phyloP scores from a whole-genome alignment of 2,113 vertebrate genomes.

The Pontoporia blainvillei region DNA sequence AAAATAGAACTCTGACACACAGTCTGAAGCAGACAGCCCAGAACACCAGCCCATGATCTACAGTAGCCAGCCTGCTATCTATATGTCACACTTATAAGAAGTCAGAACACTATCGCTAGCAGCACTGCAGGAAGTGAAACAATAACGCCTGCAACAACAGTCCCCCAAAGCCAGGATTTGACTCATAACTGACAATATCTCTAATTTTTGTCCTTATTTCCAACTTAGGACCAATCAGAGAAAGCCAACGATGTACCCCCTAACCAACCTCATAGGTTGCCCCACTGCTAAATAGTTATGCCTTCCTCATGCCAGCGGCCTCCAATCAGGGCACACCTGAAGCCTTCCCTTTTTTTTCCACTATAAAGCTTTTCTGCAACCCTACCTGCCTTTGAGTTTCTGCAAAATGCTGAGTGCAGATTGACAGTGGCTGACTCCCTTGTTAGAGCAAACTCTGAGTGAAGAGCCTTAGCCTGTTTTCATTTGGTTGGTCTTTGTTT shows the following conservation, averaged over 20 bases:
- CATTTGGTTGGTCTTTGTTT: background rate
- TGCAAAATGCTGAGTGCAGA: background rate
- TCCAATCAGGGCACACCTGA: too few species aligned
- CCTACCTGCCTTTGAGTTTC: background rate
- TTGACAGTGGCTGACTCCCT: background rate
- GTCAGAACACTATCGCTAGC: background rate
- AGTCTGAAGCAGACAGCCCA: background rate
- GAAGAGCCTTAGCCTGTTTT: background rate
- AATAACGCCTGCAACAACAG: background rate
- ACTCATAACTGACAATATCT: background rate
- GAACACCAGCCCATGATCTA: background rate
- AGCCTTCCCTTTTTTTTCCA: background rate
- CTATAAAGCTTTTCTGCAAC: background rate
- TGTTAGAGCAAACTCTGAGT: background rate
- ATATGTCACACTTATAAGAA: background rate
- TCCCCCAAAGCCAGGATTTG: background rate
- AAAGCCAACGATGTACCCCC: background rate
- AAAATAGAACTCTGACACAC: background rate
- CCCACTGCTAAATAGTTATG: background rate
- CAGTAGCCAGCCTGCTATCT: background rate
- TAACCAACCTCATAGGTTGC: background rate
- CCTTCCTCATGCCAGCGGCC: too few species aligned
- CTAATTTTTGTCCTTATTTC: background rate
- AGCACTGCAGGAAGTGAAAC: background rate
- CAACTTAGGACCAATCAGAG: background rate